A percentile compares a stretch with the other conserved stretches of the same genome.
Evolutionary conservation across 2,888 invertebrate genomes (phyloP).

Genomic region (Crossocerus cetratus): DNA sequence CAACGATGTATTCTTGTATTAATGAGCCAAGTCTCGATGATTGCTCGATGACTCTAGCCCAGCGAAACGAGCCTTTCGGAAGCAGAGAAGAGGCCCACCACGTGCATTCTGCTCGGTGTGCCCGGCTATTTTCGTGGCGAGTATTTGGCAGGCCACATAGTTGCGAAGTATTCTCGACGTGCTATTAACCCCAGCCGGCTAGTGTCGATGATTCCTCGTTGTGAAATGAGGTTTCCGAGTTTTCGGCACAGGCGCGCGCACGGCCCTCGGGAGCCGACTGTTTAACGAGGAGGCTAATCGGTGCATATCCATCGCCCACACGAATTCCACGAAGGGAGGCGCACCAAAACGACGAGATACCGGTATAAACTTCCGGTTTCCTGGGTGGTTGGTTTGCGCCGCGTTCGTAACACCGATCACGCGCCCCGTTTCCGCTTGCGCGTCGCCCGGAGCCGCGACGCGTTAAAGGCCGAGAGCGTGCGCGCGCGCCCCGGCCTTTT

Average conservation of each 20-base stretch:
- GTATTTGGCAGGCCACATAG: slow-evolving; percentile 69
- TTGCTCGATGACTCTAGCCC: background rate
- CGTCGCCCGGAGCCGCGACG: slow-evolving; percentile 29
- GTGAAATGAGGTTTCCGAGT: slow-evolving; percentile 3
- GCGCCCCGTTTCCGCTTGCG: slow-evolving; percentile 62
- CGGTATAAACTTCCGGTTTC: slow-evolving; percentile 62
- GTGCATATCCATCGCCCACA: background rate
- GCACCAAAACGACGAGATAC: slow-evolving; percentile 37
- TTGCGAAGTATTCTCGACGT: slow-evolving; percentile 66
- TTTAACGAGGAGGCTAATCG: background rate
- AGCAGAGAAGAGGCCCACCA: slow-evolving; percentile 8
- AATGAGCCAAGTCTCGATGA: no score
- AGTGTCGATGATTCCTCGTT: slow-evolving; percentile 35
- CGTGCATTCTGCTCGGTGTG: slow-evolving; percentile 30
- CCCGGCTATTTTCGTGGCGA: slow-evolving; percentile 64
- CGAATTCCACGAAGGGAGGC: slow-evolving; percentile 42
- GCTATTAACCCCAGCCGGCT: slow-evolving; percentile 65
- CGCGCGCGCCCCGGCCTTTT: slow-evolving; percentile 28
- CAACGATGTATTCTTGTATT: no score
- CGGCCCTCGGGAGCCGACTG: no score
- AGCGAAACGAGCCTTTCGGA: slow-evolving; percentile 2
- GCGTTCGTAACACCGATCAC: slow-evolving; percentile 66
- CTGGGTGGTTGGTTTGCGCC: slow-evolving; percentile 62
- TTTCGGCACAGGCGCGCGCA: no score
- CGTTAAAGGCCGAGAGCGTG: slow-evolving; percentile 35